phyloP scores from a whole-genome alignment of 2,888 invertebrate genomes.

The Drosophila setosimentum region DNA sequence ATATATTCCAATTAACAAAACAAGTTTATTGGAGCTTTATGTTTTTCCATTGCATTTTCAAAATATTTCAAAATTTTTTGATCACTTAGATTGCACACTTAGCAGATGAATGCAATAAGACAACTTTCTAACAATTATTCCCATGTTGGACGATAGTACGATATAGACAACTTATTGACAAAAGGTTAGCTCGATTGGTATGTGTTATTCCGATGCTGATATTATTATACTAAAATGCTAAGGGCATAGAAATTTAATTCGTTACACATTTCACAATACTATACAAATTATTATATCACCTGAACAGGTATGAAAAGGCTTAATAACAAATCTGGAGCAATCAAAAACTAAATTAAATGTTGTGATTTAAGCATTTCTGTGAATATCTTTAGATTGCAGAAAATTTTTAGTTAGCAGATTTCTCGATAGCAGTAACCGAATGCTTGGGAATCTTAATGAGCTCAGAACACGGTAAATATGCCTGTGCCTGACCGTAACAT shows the following conservation, averaged over 20 bases:
- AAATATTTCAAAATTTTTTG: neutral
- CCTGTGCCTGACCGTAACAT: neutral
- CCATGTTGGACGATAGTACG: neutral
- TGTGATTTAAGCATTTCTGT: neutral
- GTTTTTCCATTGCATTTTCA: neutral
- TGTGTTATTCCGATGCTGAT: neutral
- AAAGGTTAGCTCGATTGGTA: too few species aligned
- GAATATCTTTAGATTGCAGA: neutral
- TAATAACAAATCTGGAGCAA: too few species aligned
- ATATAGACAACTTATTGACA: neutral
- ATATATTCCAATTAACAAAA: neutral
- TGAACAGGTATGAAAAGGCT: too few species aligned
- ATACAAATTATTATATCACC: too few species aligned
- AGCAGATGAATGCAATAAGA: neutral
- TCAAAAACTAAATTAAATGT: neutral
- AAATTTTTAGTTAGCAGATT: too few species aligned
- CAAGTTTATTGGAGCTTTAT: neutral
- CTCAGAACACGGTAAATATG: neutral
- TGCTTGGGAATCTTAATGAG: neutral
- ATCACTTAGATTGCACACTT: neutral
- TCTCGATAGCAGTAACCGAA: too few species aligned
- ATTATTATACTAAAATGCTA: too few species aligned
- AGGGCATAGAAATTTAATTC: too few species aligned
- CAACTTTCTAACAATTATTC: neutral
- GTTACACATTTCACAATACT: too few species aligned